These are phyloP conservation scores for Myotis vivesi DNA, from an alignment of 2,797 vertebrate species.

Conservation along the genomic window DNA sequence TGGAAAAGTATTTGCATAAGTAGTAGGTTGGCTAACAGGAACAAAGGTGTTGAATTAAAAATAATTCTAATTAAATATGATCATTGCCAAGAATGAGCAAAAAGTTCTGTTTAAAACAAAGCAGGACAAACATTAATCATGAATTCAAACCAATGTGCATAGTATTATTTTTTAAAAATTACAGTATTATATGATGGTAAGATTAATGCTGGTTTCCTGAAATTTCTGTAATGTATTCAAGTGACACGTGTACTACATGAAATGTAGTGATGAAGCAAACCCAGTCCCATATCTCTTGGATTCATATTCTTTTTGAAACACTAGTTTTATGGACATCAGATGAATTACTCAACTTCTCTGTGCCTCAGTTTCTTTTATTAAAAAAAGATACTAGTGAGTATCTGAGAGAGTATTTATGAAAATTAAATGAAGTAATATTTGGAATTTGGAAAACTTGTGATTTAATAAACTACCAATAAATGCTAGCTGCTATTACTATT, in stretches of 20 bases:
- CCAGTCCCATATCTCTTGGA: neutral
- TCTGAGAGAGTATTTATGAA: neutral
- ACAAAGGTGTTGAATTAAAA: neutral
- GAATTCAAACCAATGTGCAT: neutral
- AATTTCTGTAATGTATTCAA: neutral
- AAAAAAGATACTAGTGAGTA: neutral
- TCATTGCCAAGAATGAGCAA: neutral
- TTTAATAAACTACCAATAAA: neutral
- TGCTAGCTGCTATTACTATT: neutral
- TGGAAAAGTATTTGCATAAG: neutral
- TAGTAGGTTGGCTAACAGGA: neutral
- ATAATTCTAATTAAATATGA: neutral
- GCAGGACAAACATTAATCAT: neutral
- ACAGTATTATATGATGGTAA: neutral
- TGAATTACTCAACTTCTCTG: neutral
- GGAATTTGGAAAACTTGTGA: neutral
- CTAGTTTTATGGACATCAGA: neutral
- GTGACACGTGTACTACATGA: neutral
- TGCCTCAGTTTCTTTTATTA: neutral
- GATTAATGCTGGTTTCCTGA: neutral
- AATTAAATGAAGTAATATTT: neutral
- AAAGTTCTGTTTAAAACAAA: neutral
- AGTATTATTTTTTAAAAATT: neutral
- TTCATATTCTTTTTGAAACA: neutral
- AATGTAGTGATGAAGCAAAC: neutral